Conservation (phyloP, 2,113 vertebrate genomes). For the Thomomys bottae region DNA sequence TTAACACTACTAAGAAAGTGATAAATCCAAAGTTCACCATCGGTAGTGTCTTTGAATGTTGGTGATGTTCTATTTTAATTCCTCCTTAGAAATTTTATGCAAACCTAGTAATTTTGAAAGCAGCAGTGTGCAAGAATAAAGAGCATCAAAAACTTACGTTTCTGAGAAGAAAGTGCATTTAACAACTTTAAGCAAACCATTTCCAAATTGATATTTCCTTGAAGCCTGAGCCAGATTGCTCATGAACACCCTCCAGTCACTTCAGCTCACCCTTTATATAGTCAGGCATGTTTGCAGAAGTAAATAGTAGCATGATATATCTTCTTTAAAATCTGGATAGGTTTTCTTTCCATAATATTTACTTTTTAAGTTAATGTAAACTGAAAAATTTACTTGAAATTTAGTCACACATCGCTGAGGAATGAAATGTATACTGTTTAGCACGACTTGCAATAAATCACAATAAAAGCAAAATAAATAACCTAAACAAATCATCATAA, state of each 20-base stretch:
- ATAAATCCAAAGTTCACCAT: neutral
- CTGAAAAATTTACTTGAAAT: constrained; percentile 64
- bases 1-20: neutral
- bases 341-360: constrained; percentile 62
- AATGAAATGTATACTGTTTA: constrained; percentile 42
- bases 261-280: neutral
- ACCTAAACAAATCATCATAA: constrained; percentile 25
- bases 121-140: neutral
- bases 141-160: neutral
- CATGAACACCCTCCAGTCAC: neutral
- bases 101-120: neutral
- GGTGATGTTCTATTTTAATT: neutral
- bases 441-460: constrained; percentile 34
- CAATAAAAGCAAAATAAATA: constrained; percentile 22
- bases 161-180: constrained; percentile 25
- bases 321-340: constrained; percentile 62
- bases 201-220: constrained; percentile 49
- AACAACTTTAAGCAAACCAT: neutral
- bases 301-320: constrained; percentile 33
- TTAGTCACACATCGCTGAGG: constrained; percentile 19
- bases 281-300: constrained; percentile 56
- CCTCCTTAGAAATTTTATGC: neutral
- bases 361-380: constrained; percentile 64
- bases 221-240: neutral
- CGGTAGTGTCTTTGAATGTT: neutral